Conservation (phyloP, 1,140 invertebrate genomes). For the Drosophila ironensis region DNA sequence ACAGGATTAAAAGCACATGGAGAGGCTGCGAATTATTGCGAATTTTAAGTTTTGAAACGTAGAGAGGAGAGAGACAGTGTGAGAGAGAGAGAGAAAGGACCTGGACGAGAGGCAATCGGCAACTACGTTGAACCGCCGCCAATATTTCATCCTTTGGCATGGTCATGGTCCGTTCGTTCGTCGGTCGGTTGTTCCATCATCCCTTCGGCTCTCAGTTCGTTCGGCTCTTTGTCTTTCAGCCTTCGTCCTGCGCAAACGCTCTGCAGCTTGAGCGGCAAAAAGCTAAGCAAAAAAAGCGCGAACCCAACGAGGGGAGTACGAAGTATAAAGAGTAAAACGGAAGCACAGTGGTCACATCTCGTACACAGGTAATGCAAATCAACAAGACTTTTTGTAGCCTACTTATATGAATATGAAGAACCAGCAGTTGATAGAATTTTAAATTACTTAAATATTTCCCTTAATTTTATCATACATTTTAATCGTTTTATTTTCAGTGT, state of each 20-base stretch:
- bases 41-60: conserved; percentile 35
- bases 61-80: conserved; percentile 32
- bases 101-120: conserved; percentile 8
- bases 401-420: too few species aligned
- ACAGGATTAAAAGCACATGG: conserved; percentile 32
- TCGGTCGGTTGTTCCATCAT: conserved; percentile 3
- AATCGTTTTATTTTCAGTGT: not conserved
- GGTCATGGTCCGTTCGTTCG: conserved; percentile 68
- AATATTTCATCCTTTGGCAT: conserved; percentile 77
- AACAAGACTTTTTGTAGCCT: too few species aligned
- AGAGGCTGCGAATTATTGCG: conserved; percentile 36
- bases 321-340: not conserved
- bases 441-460: not conserved
- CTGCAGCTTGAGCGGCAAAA: conserved; percentile 1
- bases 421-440: too few species aligned
- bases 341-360: not conserved
- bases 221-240: not conserved
- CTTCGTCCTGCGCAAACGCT: conserved; percentile 22
- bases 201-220: conserved; percentile 9
- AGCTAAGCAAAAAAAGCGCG: conserved; percentile 4
- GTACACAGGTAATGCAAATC: too few species aligned
- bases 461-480: not conserved
- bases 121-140: conserved; percentile 36
- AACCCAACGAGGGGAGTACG: too few species aligned
- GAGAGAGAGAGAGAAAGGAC: not conserved